Evolutionary conservation across 2,797 vertebrate genomes (phyloP).

Genomic region (Gadopsis marmoratus): DNA sequence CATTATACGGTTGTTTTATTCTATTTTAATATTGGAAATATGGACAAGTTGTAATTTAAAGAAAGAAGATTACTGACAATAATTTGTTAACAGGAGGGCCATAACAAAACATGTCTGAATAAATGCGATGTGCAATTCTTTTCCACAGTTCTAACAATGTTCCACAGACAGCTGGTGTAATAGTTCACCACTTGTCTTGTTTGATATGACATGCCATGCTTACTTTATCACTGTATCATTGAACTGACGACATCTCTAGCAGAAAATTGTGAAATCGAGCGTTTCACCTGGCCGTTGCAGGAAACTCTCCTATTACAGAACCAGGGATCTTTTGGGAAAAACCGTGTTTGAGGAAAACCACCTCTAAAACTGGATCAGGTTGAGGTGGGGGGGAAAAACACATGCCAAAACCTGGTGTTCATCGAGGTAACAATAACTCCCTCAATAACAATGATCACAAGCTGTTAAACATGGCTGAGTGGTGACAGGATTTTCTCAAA

Average conservation of each 20-base stretch:
- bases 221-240: constrained; percentile 73
- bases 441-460: constrained; percentile 76
- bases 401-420: constrained; percentile 63
- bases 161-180: constrained; percentile 34
- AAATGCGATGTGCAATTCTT: not conserved
- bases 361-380: constrained; percentile 68
- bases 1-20: not conserved
- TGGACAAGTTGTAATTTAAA: not conserved
- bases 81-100: not conserved
- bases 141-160: not conserved
- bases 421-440: constrained; percentile 68
- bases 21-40: constrained; percentile 1
- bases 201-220: constrained; percentile 62
- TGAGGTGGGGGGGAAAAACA: constrained; percentile 60
- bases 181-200: constrained; percentile 53
- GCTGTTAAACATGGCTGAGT: constrained; percentile 68
- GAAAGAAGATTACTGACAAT: not conserved
- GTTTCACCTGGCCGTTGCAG: constrained; percentile 62
- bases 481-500: constrained; percentile 64
- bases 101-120: constrained; percentile 3
- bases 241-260: constrained; percentile 73
- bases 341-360: constrained; percentile 68
- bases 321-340: constrained; percentile 68
- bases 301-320: constrained; percentile 67
- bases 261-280: constrained; percentile 80